A percentile compares a stretch with the other conserved stretches of the same genome.
Conservation (phyloP, 2,888 invertebrate genomes). For the Oscheius sp. region DNA sequence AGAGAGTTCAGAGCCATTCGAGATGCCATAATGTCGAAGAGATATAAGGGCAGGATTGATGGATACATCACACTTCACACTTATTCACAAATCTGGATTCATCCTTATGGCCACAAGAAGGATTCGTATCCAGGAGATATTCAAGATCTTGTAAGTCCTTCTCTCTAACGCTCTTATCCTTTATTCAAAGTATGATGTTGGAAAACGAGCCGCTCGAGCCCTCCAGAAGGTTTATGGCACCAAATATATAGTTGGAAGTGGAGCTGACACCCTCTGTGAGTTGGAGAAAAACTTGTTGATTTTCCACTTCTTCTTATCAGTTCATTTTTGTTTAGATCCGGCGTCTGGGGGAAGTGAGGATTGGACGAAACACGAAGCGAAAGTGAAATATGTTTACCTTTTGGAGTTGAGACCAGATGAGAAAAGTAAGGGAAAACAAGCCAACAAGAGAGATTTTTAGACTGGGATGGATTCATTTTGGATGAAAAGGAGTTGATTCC, state of each 20-base stretch:
- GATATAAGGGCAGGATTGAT: constrained; percentile 65
- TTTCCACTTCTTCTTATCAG: not conserved
- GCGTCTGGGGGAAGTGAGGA: constrained; percentile 70
- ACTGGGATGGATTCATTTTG: constrained; percentile 70
- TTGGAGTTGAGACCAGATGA: constrained; percentile 69
- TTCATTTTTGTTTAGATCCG: constrained; percentile 52
- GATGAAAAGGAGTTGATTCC: constrained; percentile 67
- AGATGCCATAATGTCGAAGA: constrained; percentile 60
- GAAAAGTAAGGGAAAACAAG: constrained; percentile 51
- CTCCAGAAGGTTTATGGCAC: constrained; percentile 66
- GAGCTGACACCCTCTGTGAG: constrained; percentile 68
- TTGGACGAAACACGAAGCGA: constrained; percentile 68
- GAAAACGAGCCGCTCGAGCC: constrained; percentile 64
- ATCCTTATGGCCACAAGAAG: constrained; percentile 64
- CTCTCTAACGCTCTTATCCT: not conserved
- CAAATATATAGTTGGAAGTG: constrained; percentile 67
- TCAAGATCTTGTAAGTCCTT: constrained; percentile 58
- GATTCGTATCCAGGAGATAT: constrained; percentile 68
- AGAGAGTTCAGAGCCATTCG: constrained; percentile 57
- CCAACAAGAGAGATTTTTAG: constrained; percentile 39
- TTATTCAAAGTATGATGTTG: constrained; percentile 60
- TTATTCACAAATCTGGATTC: constrained; percentile 65
- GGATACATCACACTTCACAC: constrained; percentile 67
- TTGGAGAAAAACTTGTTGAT: not conserved
- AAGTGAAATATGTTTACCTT: constrained; percentile 69